These are phyloP conservation scores for Boloria euphrosyne DNA, from an alignment of 2,888 invertebrate species.

Conservation along the genomic window DNA sequence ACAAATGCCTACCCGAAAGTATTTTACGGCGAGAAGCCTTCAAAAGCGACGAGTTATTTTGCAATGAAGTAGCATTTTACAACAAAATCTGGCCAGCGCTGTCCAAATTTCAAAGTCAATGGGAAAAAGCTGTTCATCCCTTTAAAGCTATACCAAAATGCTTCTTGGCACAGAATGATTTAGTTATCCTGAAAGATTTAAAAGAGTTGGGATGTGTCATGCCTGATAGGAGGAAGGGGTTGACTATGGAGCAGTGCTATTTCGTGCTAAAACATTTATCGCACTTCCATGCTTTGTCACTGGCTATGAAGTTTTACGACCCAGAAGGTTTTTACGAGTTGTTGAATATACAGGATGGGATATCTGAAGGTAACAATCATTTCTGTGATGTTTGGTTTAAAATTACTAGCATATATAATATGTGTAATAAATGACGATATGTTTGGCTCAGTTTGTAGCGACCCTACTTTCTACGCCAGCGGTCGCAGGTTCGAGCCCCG, in stretches of 20 bases:
- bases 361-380: constrained; percentile 66
- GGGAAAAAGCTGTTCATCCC: constrained; percentile 63
- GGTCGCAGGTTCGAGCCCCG: too few relatives aligned
- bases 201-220: constrained; percentile 83
- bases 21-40: constrained; percentile 84
- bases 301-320: constrained; percentile 83
- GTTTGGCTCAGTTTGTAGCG: too few relatives aligned
- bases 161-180: constrained; percentile 82
- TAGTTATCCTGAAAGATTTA: constrained; percentile 84
- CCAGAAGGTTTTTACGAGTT: constrained; percentile 81
- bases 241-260: constrained; percentile 83
- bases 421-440: too few relatives aligned
- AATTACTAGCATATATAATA: background rate
- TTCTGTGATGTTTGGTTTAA: background rate
- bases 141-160: constrained; percentile 84
- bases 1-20: constrained; percentile 87
- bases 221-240: constrained; percentile 84
- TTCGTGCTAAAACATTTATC: constrained; percentile 83
- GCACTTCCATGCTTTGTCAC: constrained; percentile 84
- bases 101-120: constrained; percentile 78
- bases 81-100: constrained; percentile 87
- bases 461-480: too few relatives aligned
- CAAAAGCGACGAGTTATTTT: constrained; percentile 87
- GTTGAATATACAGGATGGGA: constrained; percentile 70
- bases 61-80: constrained; percentile 88